A percentile compares a stretch with the other conserved stretches of the same genome.
Conservation (phyloP, 2,888 invertebrate species). For the Ptychoptera contaminata region DNA sequence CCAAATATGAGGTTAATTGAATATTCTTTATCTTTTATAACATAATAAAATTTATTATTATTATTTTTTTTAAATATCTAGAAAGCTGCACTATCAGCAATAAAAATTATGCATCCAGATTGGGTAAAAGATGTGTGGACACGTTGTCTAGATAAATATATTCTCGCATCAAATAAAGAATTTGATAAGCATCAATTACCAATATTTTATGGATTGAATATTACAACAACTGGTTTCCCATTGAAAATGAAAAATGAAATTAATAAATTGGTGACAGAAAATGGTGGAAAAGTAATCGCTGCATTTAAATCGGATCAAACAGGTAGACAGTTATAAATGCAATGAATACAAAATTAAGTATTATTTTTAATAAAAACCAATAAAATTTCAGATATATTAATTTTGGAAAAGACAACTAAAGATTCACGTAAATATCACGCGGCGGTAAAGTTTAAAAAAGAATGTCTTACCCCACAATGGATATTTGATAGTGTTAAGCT, state of each 20-base stretch:
- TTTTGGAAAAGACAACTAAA: slow-evolving; percentile 22
- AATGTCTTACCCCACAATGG: slow-evolving; percentile 64
- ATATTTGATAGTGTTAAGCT: slow-evolving; percentile 56
- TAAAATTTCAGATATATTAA: slow-evolving; percentile 28
- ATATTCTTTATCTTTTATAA: too few relatives aligned
- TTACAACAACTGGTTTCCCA: slow-evolving; percentile 62
- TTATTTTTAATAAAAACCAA: too few relatives aligned
- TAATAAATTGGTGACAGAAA: slow-evolving; percentile 48
- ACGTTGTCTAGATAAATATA: slow-evolving; percentile 41
- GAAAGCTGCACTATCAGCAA: slow-evolving; percentile 23
- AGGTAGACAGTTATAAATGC: too few relatives aligned
- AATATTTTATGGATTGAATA: slow-evolving; percentile 58
- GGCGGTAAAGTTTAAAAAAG: slow-evolving; percentile 26
- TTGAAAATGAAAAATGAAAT: slow-evolving; percentile 34
- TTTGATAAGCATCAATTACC: slow-evolving; percentile 49
- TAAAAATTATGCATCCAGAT: slow-evolving; percentile 56
- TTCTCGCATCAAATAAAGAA: slow-evolving; percentile 44
- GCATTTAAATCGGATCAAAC: slow-evolving; percentile 19
- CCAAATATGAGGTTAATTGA: slow-evolving; percentile 47
- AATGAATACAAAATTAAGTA: too few relatives aligned
- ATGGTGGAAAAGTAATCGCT: slow-evolving; percentile 51
- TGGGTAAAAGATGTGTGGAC: slow-evolving; percentile 79
- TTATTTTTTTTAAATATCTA: slow-evolving; percentile 17
- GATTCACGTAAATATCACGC: slow-evolving; percentile 27
- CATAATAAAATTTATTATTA: too few relatives aligned